Evolutionary conservation across 1,140 invertebrate species (phyloP).

Genomic region (Bombus picipes): DNA sequence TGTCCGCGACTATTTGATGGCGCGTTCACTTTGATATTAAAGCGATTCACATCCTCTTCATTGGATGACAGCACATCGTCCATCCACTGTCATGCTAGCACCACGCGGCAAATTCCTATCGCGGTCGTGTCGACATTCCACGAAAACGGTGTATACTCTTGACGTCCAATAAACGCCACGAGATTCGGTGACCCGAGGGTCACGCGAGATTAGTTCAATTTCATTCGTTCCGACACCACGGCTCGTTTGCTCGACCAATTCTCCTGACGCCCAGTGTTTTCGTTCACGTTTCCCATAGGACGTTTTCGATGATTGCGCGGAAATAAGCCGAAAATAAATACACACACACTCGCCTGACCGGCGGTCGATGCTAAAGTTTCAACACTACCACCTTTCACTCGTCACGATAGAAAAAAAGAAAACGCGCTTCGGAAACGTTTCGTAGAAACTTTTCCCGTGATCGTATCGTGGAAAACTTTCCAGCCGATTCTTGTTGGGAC

Average conservation of each 20-base stretch:
- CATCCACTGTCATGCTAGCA: conserved; percentile 45
- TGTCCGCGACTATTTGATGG: conserved; percentile 72
- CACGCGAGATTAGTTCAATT: neutral
- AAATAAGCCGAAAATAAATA: neutral
- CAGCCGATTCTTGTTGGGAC: conserved; percentile 3
- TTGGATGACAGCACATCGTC: conserved; percentile 48
- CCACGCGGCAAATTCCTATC: conserved; percentile 34
- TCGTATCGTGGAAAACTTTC: neutral
- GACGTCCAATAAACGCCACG: neutral
- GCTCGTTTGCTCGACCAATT: neutral
- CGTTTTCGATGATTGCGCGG: neutral
- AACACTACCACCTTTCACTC: neutral
- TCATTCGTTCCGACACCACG: neutral
- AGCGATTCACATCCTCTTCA: conserved; percentile 67
- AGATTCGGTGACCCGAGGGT: neutral
- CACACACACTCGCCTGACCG: neutral
- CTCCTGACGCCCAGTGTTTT: neutral
- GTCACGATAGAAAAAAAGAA: neutral
- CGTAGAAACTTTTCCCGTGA: conserved; percentile 36
- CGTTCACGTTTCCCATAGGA: conserved; percentile 1
- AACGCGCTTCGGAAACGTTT: neutral
- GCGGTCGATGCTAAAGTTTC: neutral
- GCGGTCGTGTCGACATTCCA: neutral
- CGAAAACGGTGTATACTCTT: neutral
- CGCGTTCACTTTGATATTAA: conserved; percentile 66